Conservation (phyloP, 2,888 invertebrate genomes). For the Xanthia togata region DNA sequence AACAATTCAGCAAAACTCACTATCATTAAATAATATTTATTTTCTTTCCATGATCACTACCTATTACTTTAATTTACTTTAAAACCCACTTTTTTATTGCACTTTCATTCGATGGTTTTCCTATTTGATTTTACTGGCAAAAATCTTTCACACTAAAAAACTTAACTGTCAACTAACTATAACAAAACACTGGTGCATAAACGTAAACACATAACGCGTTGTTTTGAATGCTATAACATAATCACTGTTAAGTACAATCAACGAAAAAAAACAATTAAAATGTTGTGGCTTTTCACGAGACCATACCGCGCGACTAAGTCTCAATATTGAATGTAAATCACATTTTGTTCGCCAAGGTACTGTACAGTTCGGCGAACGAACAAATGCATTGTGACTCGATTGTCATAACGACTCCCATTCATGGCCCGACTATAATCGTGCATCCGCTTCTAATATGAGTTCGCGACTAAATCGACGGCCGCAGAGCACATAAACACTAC, state of each 20-base stretch:
- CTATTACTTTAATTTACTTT: neutral
- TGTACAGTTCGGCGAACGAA: conserved; percentile 43
- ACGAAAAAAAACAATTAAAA: conserved; percentile 11
- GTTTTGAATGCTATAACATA: neutral
- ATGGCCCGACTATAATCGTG: conserved; percentile 55
- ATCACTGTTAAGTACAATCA: neutral
- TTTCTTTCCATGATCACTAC: neutral
- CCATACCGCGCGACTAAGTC: conserved; percentile 33
- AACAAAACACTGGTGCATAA: neutral
- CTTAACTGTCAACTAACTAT: neutral
- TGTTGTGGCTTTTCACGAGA: conserved; percentile 13
- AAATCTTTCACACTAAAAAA: conserved; percentile 1
- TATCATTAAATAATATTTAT: neutral
- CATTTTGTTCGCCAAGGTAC: conserved; percentile 50
- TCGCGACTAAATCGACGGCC: conserved; percentile 17
- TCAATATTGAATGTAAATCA: conserved; percentile 56
- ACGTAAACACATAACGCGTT: conserved; percentile 1
- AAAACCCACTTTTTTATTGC: neutral
- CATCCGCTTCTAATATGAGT: conserved; percentile 52
- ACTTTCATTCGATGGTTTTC: neutral
- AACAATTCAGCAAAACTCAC: neutral
- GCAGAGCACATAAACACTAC: neutral
- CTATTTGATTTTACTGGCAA: neutral
- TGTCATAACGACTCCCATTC: conserved; percentile 64
- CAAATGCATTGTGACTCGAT: conserved; percentile 55